Percentiles rank a stretch among this genome's conserved stretches.
These are phyloP conservation scores for Anthophora plumipes DNA, from an alignment of 2,888 invertebrate genomes.

Conservation along the genomic window DNA sequence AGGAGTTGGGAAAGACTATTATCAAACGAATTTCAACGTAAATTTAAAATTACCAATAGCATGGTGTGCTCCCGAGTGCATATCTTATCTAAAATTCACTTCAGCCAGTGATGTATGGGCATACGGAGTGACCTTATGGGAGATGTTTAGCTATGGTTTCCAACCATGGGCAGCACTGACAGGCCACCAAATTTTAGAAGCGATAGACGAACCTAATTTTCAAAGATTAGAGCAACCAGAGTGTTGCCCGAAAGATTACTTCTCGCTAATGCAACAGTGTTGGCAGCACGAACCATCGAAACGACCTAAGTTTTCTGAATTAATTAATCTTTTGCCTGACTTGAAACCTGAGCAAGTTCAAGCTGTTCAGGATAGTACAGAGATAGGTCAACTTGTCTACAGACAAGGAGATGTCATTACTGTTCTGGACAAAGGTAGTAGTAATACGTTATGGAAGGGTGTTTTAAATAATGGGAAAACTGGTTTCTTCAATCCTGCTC, in stretches of 20 bases:
- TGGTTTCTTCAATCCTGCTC: conserved; percentile 96
- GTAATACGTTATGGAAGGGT: conserved; percentile 92
- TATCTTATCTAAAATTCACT: conserved; percentile 97
- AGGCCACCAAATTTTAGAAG: conserved; percentile 96
- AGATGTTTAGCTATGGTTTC: conserved; percentile 99
- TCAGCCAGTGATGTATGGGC: conserved; percentile 99
- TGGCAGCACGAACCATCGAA: conserved; percentile 97
- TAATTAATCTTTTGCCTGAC: conserved; percentile 91
- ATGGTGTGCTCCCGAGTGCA: conserved; percentile 99
- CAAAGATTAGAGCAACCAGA: conserved; percentile 96
- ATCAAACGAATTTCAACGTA: conserved; percentile 98
- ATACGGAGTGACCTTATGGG: conserved; percentile 99
- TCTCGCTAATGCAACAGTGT: conserved; percentile 96
- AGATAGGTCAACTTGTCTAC: conserved; percentile 92
- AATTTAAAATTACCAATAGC: conserved; percentile 98
- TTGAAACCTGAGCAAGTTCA: conserved; percentile 97
- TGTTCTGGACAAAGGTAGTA: conserved; percentile 92
- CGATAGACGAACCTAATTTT: conserved; percentile 96
- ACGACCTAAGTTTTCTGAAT: conserved; percentile 95
- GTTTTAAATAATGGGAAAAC: conserved; percentile 94
- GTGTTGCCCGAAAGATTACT: conserved; percentile 97
- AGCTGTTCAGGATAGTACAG: conserved; percentile 88
- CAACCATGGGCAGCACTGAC: conserved; percentile 99
- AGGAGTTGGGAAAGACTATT: conserved; percentile 99
- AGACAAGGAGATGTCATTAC: conserved; percentile 96